A percentile compares a stretch with the other conserved stretches of the same genome.
These are phyloP conservation scores for Tetramorium simillimum DNA, from an alignment of 1,140 invertebrate species.

Conservation along the genomic window DNA sequence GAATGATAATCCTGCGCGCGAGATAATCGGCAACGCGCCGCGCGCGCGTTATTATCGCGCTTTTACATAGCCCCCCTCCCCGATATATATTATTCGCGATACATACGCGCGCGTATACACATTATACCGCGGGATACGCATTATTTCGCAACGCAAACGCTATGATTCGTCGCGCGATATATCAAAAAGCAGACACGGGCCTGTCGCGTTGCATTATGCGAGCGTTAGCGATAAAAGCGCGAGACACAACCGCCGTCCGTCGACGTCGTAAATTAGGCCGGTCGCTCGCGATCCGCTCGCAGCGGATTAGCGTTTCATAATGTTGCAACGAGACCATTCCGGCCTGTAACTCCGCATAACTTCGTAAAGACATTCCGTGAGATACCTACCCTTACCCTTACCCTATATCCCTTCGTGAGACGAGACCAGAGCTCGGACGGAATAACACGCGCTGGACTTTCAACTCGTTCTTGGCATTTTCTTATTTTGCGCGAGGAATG, in stretches of 20 bases:
- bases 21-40: conserved; percentile 24
- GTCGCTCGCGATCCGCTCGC: conserved; percentile 19
- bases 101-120: not conserved
- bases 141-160: conserved; percentile 29
- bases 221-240: conserved; percentile 33
- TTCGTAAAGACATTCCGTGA: conserved; percentile 50
- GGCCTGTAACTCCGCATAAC: conserved; percentile 18
- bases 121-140: not conserved
- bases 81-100: not conserved
- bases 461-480: conserved; percentile 43
- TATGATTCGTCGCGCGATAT: not conserved
- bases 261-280: conserved; percentile 42
- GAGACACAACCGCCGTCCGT: conserved; percentile 16
- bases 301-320: conserved; percentile 46
- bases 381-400: not conserved
- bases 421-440: not conserved
- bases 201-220: conserved; percentile 33
- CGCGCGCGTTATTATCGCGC: conserved; percentile 13
- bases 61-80: not conserved
- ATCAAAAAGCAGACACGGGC: conserved; percentile 34
- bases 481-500: conserved; percentile 50
- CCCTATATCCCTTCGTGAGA: not conserved
- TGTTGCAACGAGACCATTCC: conserved; percentile 17
- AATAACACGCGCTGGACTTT: conserved; percentile 6
- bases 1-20: conserved; percentile 24